Percentiles rank a stretch among this genome's conserved stretches.
phyloP scores from a whole-genome alignment of 37 sponge, comb jelly and placozoan species.

The Cladorhizidae sp. region DNA sequence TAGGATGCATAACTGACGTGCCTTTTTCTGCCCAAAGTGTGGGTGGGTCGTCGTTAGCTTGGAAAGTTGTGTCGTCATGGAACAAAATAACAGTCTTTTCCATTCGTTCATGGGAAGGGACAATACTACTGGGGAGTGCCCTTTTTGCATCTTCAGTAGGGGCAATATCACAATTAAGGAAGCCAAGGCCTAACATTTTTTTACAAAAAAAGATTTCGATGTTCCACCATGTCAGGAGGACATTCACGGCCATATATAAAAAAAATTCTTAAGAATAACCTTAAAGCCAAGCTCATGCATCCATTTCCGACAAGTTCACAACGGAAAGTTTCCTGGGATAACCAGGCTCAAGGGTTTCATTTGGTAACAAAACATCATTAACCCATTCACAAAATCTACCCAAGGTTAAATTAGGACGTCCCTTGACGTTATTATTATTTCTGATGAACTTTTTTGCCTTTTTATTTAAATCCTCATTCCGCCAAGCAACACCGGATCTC shows the following conservation, averaged over 20 bases:
- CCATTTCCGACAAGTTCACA: constrained; percentile 55
- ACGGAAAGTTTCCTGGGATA: constrained; percentile 43
- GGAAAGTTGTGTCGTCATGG: constrained; percentile 54
- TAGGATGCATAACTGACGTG: constrained; percentile 20
- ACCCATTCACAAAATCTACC: constrained; percentile 59
- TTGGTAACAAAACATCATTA: constrained; percentile 27
- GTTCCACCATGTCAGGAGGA: not conserved
- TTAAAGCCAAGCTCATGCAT: constrained; percentile 57
- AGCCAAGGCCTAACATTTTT: constrained; percentile 10
- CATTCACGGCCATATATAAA: constrained; percentile 59
- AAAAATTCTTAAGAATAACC: constrained; percentile 14
- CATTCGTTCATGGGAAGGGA: not conserved
- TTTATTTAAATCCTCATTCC: constrained; percentile 30
- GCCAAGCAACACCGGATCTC: constrained; percentile 34
- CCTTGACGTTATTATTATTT: constrained; percentile 23
- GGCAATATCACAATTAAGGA: constrained; percentile 18
- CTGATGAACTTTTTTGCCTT: constrained; percentile 38
- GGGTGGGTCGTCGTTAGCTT: constrained; percentile 46
- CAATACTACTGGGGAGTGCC: constrained; percentile 14
- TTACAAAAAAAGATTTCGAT: not conserved
- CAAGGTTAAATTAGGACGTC: constrained; percentile 28
- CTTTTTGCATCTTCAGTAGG: constrained; percentile 42
- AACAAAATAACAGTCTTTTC: constrained; percentile 33
- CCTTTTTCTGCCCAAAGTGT: constrained; percentile 44
- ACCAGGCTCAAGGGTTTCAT: constrained; percentile 47